Conservation (phyloP, 2,113 vertebrate genomes). For the Elanus axillaris region DNA sequence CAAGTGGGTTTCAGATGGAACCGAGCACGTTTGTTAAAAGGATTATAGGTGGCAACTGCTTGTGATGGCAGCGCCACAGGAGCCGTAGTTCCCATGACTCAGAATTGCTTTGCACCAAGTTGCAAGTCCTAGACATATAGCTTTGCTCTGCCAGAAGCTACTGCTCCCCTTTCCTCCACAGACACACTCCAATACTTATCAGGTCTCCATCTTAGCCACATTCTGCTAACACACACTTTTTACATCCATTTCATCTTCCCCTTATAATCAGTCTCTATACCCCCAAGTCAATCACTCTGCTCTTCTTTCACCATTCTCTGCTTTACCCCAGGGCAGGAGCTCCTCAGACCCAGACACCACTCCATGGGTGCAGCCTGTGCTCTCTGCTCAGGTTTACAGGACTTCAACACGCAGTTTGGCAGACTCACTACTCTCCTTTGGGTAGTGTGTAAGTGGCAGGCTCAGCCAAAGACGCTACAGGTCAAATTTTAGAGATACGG, state of each 20-base stretch:
- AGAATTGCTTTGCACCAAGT: not conserved
- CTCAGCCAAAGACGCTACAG: not conserved
- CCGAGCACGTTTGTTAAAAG: rapidly evolving
- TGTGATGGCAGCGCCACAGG: not conserved
- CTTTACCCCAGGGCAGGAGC: not conserved
- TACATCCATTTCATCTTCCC: not conserved
- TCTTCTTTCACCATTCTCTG: not conserved
- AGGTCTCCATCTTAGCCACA: not conserved
- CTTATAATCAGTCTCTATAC: not conserved
- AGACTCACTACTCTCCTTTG: not conserved
- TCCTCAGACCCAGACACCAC: rapidly evolving
- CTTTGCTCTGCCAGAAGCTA: not conserved
- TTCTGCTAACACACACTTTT: not conserved
- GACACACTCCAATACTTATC: not conserved
- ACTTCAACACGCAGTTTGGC: not conserved
- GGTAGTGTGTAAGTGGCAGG: not conserved
- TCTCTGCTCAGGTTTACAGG: not conserved
- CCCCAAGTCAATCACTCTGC: not conserved
- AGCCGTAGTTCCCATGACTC: rapidly evolving
- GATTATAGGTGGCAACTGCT: not conserved
- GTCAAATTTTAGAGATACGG: not conserved
- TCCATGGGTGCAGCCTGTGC: not conserved
- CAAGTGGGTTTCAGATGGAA: not conserved
- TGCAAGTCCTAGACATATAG: not conserved
- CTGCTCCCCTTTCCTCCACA: not conserved